Conservation (phyloP, 2,113 vertebrate genomes). For the Menidia beryllina region DNA sequence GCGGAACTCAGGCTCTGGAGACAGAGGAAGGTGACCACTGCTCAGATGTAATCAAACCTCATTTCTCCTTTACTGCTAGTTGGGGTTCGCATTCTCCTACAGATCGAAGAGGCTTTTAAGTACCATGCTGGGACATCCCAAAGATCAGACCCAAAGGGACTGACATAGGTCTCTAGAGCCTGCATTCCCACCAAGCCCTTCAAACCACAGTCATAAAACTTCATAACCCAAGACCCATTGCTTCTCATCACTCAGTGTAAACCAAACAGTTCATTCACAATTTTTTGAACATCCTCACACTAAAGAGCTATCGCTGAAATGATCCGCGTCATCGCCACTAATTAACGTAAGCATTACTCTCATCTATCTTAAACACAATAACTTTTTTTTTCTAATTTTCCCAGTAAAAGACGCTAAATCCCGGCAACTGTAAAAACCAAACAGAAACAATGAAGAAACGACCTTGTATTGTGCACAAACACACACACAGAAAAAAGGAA, state of each 20-base stretch:
- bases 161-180: constrained; percentile 70
- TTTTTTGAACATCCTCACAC: constrained; percentile 64
- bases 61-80: constrained; percentile 3
- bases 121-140: constrained; percentile 19
- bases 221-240: constrained; percentile 73
- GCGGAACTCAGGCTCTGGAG: constrained; percentile 76
- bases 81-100: constrained; percentile 8
- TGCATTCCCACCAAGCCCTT: constrained; percentile 74
- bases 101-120: constrained; percentile 1
- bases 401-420: constrained; percentile 80
- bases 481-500: constrained; percentile 34
- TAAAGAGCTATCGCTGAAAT: constrained; percentile 57
- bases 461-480: constrained; percentile 68
- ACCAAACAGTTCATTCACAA: constrained; percentile 72
- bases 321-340: constrained; percentile 53
- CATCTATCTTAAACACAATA: constrained; percentile 65
- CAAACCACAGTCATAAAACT: constrained; percentile 74
- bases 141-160: constrained; percentile 18
- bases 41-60: constrained; percentile 16
- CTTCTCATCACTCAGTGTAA: constrained; percentile 75
- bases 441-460: constrained; percentile 73
- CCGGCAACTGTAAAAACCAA: constrained; percentile 83
- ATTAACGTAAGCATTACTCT: constrained; percentile 65
- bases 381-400: constrained; percentile 52
- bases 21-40: constrained; percentile 5